Conservation (phyloP, 2,888 invertebrate species). For the Macaria liturata region DNA sequence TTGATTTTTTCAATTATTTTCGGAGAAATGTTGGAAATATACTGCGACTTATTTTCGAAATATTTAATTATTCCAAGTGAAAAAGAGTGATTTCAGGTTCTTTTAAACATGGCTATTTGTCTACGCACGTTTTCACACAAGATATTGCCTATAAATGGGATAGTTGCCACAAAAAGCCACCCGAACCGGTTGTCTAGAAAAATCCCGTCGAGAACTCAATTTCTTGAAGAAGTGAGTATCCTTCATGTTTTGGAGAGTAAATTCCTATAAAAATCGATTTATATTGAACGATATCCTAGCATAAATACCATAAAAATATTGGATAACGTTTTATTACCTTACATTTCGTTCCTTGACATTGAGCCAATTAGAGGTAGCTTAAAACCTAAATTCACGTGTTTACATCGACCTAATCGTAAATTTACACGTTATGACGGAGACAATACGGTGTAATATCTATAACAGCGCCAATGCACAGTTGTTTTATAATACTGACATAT, state of each 20-base stretch:
- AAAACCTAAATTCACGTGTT: slow-evolving; percentile 45
- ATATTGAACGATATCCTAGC: neutral
- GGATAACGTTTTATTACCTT: too few species aligned
- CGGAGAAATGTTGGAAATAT: slow-evolving; percentile 51
- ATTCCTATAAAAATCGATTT: neutral
- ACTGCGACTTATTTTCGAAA: slow-evolving; percentile 58
- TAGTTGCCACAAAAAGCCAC: slow-evolving; percentile 80
- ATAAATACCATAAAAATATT: too few species aligned
- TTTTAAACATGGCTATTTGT: slow-evolving; percentile 81
- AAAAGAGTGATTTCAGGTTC: slow-evolving; percentile 41
- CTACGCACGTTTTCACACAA: slow-evolving; percentile 82
- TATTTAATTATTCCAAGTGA: slow-evolving; percentile 44
- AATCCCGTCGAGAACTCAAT: slow-evolving; percentile 72
- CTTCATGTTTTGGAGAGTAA: slow-evolving; percentile 9
- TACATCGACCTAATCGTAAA: slow-evolving; percentile 21
- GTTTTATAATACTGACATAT: neutral
- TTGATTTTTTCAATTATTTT: too few species aligned
- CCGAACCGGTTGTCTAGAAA: slow-evolving; percentile 77
- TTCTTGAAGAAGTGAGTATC: slow-evolving; percentile 80
- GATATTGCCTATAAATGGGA: slow-evolving; percentile 78
- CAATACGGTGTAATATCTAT: slow-evolving; percentile 25
- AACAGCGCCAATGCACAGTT: neutral
- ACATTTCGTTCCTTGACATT: slow-evolving; percentile 56
- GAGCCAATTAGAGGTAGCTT: slow-evolving; percentile 48
- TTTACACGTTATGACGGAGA: slow-evolving; percentile 15